phyloP scores from a whole-genome alignment of 1,140 invertebrate genomes.

The Leguminivora glycinivorella region DNA sequence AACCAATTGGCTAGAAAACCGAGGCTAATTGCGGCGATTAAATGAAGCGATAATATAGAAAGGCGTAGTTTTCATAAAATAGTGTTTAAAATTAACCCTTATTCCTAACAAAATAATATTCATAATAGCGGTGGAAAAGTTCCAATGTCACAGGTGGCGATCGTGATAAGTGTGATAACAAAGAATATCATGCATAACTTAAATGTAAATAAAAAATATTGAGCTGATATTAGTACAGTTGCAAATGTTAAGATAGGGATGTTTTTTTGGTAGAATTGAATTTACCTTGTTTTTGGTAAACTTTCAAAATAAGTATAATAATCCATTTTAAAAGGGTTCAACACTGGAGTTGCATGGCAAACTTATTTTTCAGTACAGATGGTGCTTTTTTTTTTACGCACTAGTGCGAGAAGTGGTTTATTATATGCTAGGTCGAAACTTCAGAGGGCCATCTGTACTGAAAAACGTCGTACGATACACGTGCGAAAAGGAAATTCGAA shows the following conservation, averaged over 20 bases:
- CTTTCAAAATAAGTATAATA: no score
- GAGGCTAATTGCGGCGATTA: background rate
- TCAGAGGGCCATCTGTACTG: no score
- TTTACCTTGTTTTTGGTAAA: no score
- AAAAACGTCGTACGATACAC: no score
- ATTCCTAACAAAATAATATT: conserved; percentile 8
- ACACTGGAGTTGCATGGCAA: no score
- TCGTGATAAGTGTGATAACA: background rate
- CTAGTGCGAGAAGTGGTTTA: no score
- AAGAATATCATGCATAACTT: background rate
- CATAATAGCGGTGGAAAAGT: conserved; percentile 45
- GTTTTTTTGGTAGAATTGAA: background rate
- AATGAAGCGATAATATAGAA: conserved; percentile 34
- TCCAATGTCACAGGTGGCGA: conserved; percentile 17
- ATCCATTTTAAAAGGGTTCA: no score
- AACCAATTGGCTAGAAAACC: background rate
- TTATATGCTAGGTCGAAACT: no score
- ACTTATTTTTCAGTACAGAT: no score
- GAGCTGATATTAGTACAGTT: background rate
- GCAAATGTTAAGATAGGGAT: background rate
- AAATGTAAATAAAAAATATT: background rate
- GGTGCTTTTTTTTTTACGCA: no score
- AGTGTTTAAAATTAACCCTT: conserved; percentile 16
- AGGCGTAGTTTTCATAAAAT: conserved; percentile 26
- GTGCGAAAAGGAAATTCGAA: no score